phyloP scores from a whole-genome alignment of 2,113 vertebrate species.

The Lamprologus tigripictilis region DNA sequence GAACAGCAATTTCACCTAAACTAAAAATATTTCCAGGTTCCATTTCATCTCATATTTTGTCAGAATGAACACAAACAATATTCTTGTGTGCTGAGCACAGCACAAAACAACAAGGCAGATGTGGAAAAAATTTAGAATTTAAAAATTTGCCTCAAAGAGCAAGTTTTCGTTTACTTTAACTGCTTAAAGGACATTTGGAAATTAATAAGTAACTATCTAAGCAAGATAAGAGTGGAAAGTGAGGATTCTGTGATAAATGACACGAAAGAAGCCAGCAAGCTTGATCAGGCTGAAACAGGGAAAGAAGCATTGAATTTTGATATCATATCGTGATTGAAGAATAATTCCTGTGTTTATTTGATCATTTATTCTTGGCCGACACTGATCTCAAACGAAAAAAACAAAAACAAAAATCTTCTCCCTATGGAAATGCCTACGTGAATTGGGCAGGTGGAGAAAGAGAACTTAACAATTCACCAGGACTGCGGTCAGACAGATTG shows the following conservation, averaged over 20 bases:
- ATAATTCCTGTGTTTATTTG: background rate
- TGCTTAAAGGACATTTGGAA: background rate
- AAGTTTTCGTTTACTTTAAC: background rate
- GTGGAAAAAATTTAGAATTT: background rate
- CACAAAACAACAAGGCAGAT: background rate
- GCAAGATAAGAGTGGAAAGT: background rate
- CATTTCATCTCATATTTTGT: background rate
- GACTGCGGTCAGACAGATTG: background rate
- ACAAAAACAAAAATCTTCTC: background rate
- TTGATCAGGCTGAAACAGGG: background rate
- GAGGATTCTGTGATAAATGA: background rate
- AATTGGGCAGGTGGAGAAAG: background rate
- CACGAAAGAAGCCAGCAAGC: background rate
- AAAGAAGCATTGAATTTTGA: rapidly evolving
- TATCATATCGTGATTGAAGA: background rate
- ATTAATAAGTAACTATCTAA: background rate
- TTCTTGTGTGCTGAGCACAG: background rate
- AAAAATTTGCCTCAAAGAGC: background rate
- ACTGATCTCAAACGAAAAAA: background rate
- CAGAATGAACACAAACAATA: background rate
- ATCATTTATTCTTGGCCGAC: background rate
- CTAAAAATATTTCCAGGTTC: background rate
- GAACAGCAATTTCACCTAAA: background rate
- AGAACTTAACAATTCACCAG: background rate
- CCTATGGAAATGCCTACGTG: rapidly evolving